Evolutionary conservation across 2,113 vertebrate species (phyloP).

Genomic region (Oreocharis arfaki): DNA sequence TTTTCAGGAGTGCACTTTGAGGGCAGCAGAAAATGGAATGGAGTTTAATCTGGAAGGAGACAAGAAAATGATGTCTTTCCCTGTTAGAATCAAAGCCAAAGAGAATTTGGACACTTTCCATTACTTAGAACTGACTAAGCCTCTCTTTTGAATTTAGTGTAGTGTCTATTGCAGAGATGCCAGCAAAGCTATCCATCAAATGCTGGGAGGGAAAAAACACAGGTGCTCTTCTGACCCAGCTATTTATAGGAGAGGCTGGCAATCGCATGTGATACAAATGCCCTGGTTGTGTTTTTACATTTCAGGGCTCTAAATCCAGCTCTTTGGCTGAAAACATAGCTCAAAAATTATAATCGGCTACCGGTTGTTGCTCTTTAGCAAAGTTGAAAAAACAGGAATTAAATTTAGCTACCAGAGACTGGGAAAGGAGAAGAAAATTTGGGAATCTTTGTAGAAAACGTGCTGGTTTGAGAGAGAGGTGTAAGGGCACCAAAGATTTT

Average conservation of each 20-base stretch:
- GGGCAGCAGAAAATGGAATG: conserved; percentile 56
- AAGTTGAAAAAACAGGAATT: background rate
- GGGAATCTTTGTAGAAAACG: background rate
- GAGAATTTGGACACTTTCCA: conserved; percentile 53
- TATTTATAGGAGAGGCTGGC: conserved; percentile 49
- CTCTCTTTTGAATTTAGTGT: conserved; percentile 55
- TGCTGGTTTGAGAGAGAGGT: background rate
- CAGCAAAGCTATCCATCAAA: conserved; percentile 63
- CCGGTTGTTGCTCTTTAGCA: background rate
- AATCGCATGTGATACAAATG: conserved; percentile 2
- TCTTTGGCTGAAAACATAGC: conserved; percentile 7
- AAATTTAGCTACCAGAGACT: background rate
- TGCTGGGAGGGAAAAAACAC: conserved; percentile 36
- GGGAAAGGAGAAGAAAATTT: background rate
- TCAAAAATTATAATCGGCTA: background rate
- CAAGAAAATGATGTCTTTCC: conserved; percentile 56
- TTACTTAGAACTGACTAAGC: conserved; percentile 53
- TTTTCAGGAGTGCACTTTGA: conserved; percentile 14
- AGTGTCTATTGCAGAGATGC: conserved; percentile 60
- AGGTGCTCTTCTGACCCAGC: conserved; percentile 50
- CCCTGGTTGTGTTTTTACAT: background rate
- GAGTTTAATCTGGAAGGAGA: conserved; percentile 59
- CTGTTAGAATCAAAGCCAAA: conserved; percentile 59
- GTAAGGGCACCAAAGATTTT: background rate
- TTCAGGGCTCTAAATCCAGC: conserved; percentile 18